Conservation (phyloP, 2,113 vertebrate species). For the Hemiscyllium ocellatum region DNA sequence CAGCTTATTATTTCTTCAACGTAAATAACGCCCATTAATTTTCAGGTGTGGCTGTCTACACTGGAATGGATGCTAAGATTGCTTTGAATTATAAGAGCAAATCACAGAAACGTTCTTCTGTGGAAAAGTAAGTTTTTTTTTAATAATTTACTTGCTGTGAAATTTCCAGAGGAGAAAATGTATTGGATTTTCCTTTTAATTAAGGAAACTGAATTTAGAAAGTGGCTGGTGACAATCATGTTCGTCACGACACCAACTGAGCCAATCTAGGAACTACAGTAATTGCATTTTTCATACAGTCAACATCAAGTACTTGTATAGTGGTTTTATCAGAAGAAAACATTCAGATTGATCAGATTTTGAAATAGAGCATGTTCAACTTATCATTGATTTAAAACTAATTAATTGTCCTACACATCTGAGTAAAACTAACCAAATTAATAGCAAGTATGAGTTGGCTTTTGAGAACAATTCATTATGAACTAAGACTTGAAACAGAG, state of each 20-base stretch:
- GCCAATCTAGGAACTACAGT: background rate
- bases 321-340: background rate
- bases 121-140: constrained; percentile 80
- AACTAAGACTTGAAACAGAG: background rate
- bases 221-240: background rate
- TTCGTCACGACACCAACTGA: background rate
- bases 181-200: background rate
- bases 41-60: constrained; percentile 91
- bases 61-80: constrained; percentile 99
- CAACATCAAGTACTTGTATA: background rate
- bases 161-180: background rate
- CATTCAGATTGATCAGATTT: background rate
- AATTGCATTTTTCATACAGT: background rate
- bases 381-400: background rate
- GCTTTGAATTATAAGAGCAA: constrained; percentile 99
- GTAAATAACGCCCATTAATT: constrained; percentile 36
- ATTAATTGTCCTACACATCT: background rate
- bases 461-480: background rate
- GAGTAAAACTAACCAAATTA: background rate
- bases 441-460: background rate
- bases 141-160: background rate
- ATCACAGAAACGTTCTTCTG: constrained; percentile 96
- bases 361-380: background rate
- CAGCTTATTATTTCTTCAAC: background rate
- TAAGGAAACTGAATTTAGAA: background rate